Percentiles rank a stretch among this genome's conserved stretches.
These are phyloP conservation scores for Gymnopithys bicolor DNA, from an alignment of 2,797 vertebrate species.

Conservation along the genomic window DNA sequence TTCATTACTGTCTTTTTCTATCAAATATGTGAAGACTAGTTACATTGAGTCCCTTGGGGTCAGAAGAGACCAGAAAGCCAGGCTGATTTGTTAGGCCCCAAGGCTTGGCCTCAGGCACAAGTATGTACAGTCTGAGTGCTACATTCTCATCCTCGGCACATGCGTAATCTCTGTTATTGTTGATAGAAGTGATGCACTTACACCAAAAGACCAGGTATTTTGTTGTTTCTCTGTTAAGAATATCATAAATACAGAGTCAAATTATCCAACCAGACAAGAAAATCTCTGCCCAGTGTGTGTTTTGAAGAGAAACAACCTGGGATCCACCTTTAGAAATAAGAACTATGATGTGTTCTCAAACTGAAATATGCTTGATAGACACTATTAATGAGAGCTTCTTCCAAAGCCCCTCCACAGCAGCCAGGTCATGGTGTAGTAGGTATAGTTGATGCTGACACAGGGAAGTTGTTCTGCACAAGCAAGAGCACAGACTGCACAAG, in stretches of 20 bases:
- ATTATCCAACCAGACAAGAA: slow-evolving; percentile 7
- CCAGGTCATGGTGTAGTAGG: background rate
- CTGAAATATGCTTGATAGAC: background rate
- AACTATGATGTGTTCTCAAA: background rate
- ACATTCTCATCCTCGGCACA: background rate
- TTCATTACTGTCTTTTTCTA: background rate
- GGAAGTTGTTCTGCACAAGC: background rate
- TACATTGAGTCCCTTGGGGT: background rate
- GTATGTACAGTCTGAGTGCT: background rate
- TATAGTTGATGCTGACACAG: background rate
- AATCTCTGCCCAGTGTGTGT: background rate
- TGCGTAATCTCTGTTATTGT: background rate
- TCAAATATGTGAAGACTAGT: background rate
- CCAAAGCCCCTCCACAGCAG: background rate
- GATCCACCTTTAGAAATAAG: background rate
- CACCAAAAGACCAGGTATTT: background rate
- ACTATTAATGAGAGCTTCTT: background rate
- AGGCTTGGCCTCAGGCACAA: slow-evolving; percentile 21
- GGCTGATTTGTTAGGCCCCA: slow-evolving; percentile 8
- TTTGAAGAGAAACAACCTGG: background rate
- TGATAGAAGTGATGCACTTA: background rate
- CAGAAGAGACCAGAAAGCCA: slow-evolving; percentile 3
- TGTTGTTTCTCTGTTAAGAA: background rate
- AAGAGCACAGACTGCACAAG: background rate
- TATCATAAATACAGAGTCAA: background rate